Conservation (phyloP, 2,113 vertebrate genomes). For the Tiliqua scincoides region DNA sequence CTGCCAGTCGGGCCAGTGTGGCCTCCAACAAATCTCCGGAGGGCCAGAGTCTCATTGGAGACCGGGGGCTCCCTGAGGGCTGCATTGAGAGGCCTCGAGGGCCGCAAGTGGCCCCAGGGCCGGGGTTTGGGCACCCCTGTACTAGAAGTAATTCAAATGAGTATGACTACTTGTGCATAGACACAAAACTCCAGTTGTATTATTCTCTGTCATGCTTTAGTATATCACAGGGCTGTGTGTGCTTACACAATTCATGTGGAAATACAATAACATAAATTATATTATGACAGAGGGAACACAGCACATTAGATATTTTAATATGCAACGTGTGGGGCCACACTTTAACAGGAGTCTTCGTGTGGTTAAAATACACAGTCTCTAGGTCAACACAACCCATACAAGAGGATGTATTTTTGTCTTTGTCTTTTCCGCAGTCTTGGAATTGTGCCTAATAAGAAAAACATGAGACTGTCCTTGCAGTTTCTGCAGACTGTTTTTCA, state of each 20-base stretch:
- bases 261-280: background rate
- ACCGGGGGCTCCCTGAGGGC: too few relatives aligned
- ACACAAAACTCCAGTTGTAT: background rate
- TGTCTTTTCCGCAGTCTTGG: slow-evolving; percentile 19
- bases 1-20: too few relatives aligned
- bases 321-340: background rate
- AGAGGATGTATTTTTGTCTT: background rate
- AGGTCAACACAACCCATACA: background rate
- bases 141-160: background rate
- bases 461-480: background rate
- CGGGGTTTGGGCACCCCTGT: too few relatives aligned
- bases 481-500: slow-evolving; percentile 33
- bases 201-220: background rate
- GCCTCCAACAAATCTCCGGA: too few relatives aligned
- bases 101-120: too few relatives aligned
- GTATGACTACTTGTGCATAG: background rate
- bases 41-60: too few relatives aligned
- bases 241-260: background rate
- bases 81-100: too few relatives aligned
- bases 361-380: background rate
- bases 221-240: background rate
- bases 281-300: background rate
- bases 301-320: background rate
- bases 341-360: background rate
- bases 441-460: background rate